Evolutionary conservation across 2,113 vertebrate genomes (phyloP).

Genomic region (Hirundichthys speculiger): DNA sequence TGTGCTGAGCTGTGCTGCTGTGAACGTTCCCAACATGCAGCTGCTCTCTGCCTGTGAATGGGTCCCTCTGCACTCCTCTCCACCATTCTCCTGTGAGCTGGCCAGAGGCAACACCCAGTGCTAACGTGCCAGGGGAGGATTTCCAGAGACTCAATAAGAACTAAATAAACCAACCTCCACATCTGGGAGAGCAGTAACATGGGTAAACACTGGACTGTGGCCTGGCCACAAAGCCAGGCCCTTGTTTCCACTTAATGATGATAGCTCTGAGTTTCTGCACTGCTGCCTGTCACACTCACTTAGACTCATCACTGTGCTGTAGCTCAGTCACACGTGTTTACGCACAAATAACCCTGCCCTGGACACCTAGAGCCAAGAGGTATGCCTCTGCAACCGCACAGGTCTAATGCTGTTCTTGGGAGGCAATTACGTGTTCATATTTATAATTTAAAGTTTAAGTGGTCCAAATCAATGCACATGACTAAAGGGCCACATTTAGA

Average conservation of each 20-base stretch:
- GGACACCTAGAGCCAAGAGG: slow-evolving; percentile 21
- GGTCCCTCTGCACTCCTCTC: slow-evolving; percentile 58
- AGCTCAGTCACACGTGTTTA: slow-evolving; percentile 22
- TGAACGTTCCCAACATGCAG: slow-evolving; percentile 49
- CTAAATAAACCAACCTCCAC: slow-evolving; percentile 73
- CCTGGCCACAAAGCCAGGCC: slow-evolving; percentile 45
- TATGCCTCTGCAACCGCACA: neutral
- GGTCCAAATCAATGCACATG: slow-evolving; percentile 15
- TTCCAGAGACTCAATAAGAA: slow-evolving; percentile 73
- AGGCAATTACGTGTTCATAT: no score
- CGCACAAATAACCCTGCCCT: slow-evolving; percentile 4
- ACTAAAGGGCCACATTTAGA: slow-evolving; percentile 20
- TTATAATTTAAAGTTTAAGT: slow-evolving; percentile 6
- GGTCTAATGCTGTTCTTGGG: neutral
- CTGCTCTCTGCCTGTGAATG: slow-evolving; percentile 59
- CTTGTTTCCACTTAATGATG: slow-evolving; percentile 64
- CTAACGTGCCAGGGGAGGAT: slow-evolving; percentile 76
- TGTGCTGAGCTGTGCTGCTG: slow-evolving; percentile 22
- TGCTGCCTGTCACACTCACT: slow-evolving; percentile 62
- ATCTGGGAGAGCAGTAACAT: slow-evolving; percentile 65
- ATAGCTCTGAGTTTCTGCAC: slow-evolving; percentile 54
- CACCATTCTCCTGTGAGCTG: slow-evolving; percentile 36
- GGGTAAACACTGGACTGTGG: slow-evolving; percentile 63
- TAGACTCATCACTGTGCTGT: slow-evolving; percentile 51
- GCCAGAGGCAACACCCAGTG: slow-evolving; percentile 61